Conservation (phyloP, 2,888 invertebrate genomes). For the Chydorus sphaericus region DNA sequence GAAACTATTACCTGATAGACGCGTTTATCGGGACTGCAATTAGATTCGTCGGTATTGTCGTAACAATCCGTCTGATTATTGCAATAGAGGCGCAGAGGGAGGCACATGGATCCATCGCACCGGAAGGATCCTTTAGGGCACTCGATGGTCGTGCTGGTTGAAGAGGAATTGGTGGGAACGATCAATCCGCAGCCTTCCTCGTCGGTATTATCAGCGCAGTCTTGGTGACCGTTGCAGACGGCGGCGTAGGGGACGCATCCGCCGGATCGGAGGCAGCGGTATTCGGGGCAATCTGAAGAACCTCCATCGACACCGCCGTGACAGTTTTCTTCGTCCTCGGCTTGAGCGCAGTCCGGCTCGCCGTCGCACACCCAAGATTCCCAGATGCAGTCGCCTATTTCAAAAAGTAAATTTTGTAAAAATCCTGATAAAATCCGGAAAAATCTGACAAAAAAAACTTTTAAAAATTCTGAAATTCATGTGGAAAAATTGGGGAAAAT, state of each 20-base stretch:
- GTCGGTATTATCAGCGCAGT: conserved; percentile 43
- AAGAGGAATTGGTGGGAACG: neutral
- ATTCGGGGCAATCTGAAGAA: conserved; percentile 28
- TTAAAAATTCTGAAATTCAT: too few relatives aligned
- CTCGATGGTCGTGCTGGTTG: neutral
- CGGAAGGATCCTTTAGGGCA: conserved; percentile 34
- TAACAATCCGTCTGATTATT: conserved; percentile 53
- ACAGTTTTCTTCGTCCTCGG: conserved; percentile 21
- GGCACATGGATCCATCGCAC: conserved; percentile 44
- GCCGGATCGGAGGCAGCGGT: conserved; percentile 45
- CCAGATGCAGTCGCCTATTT: conserved; percentile 28
- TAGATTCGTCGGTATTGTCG: conserved; percentile 55
- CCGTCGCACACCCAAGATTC: conserved; percentile 28
- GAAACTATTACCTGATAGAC: conserved; percentile 34
- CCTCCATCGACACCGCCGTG: conserved; percentile 23
- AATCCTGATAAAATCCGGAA: neutral
- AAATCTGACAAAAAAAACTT: neutral
- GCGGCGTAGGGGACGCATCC: conserved; percentile 39
- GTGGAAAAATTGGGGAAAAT: too few relatives aligned
- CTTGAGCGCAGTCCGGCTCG: conserved; percentile 26
- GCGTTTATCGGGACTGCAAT: conserved; percentile 40
- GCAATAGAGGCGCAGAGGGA: conserved; percentile 44
- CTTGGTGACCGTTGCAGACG: conserved; percentile 37
- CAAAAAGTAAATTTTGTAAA: too few relatives aligned
- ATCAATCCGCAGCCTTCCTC: conserved; percentile 32